phyloP scores from a whole-genome alignment of 2,888 invertebrate species.

The Acronicta leporina region DNA sequence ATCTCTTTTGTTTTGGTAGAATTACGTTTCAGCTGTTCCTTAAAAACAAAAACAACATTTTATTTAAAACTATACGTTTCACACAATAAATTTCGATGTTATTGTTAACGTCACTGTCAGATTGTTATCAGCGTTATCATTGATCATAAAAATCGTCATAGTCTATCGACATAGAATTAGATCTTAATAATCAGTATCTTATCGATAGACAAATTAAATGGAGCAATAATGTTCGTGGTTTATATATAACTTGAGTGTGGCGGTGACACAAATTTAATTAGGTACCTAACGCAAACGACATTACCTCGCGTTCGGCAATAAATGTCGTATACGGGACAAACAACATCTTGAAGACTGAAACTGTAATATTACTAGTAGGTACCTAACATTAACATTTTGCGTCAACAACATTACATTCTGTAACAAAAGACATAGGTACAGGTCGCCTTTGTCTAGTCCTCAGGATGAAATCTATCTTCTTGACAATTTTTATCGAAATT shows the following conservation, averaged over 20 bases:
- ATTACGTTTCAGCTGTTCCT: constrained; percentile 5
- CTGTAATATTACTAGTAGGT: constrained; percentile 8
- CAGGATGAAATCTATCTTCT: too few species aligned
- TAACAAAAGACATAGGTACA: too few species aligned
- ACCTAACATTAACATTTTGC: constrained; percentile 1
- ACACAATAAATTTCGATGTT: constrained; percentile 27
- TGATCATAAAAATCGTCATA: constrained; percentile 59
- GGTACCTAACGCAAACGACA: constrained; percentile 25
- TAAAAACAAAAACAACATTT: constrained; percentile 22
- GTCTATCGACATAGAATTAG: constrained; percentile 59
- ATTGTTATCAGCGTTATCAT: constrained; percentile 54
- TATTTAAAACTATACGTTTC: neutral
- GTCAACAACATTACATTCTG: too few species aligned
- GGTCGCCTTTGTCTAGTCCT: too few species aligned
- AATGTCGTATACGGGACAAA: constrained; percentile 5
- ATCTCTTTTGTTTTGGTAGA: constrained; percentile 24
- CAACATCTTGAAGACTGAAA: constrained; percentile 10
- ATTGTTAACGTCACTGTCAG: constrained; percentile 51
- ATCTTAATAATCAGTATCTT: constrained; percentile 64
- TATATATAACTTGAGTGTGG: constrained; percentile 23
- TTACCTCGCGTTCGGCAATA: constrained; percentile 22
- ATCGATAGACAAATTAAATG: constrained; percentile 60
- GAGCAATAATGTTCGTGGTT: constrained; percentile 52
- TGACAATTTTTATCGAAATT: too few species aligned
- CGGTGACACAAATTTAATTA: constrained; percentile 48